phyloP scores from a whole-genome alignment of 2,113 vertebrate genomes.

The Strix aluco region DNA sequence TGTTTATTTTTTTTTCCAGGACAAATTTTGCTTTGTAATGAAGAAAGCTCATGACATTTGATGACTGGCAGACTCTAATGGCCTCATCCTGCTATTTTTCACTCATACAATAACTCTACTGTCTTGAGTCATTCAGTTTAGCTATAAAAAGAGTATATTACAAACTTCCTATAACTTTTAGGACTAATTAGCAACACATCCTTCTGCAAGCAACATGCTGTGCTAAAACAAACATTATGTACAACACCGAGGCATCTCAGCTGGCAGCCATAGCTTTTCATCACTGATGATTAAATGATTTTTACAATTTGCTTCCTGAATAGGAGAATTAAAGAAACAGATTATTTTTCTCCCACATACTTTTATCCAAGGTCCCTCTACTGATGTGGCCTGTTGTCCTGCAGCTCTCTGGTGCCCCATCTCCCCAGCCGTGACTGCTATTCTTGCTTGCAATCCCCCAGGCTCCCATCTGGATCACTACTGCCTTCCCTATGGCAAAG shows the following conservation, averaged over 20 bases:
- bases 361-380: neutral
- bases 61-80: neutral
- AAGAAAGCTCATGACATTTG: neutral
- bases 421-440: neutral
- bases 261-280: neutral
- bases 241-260: rapidly evolving
- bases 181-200: neutral
- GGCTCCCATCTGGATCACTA: neutral
- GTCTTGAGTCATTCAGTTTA: neutral
- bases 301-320: neutral
- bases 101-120: neutral
- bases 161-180: neutral
- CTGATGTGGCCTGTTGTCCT: neutral
- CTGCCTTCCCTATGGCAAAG: neutral
- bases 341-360: neutral
- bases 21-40: neutral
- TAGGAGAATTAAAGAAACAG: neutral
- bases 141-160: neutral
- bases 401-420: neutral
- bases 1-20: neutral
- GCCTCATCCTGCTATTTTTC: neutral
- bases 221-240: neutral
- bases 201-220: neutral
- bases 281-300: neutral
- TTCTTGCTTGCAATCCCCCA: neutral